A percentile compares a stretch with the other conserved stretches of the same genome.
phyloP scores from a whole-genome alignment of 1,140 invertebrate species.

The Mya arenaria region DNA sequence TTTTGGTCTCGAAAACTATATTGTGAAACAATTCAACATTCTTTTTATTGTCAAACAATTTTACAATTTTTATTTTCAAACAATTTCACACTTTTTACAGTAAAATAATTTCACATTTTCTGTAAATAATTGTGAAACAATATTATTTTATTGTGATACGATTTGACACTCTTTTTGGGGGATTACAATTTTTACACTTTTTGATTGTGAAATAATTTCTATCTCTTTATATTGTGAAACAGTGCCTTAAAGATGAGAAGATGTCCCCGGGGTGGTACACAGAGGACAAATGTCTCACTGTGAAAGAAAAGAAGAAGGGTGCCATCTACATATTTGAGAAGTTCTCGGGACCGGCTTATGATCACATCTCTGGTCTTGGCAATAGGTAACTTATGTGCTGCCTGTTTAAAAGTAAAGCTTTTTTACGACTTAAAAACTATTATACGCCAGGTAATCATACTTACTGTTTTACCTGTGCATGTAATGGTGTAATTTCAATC shows the following conservation, averaged over 20 bases:
- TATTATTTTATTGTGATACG: no score
- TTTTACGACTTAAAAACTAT: neutral
- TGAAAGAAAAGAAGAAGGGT: constrained; percentile 86
- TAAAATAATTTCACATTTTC: no score
- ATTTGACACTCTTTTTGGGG: no score
- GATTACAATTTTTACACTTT: no score
- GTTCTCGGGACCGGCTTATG: constrained; percentile 87
- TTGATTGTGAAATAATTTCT: no score
- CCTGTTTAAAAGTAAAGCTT: neutral
- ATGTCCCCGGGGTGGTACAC: constrained; percentile 83
- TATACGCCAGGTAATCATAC: neutral
- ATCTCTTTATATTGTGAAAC: no score
- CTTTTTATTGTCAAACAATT: no score
- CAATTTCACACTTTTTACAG: no score
- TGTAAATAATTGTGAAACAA: no score
- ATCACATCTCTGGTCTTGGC: constrained; percentile 82
- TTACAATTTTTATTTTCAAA: no score
- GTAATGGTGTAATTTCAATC: neutral
- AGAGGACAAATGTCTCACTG: constrained; percentile 80
- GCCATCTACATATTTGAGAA: constrained; percentile 87
- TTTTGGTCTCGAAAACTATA: no score
- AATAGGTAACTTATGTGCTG: constrained; percentile 62
- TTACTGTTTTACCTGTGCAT: neutral
- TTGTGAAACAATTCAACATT: no score
- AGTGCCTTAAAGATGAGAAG: constrained; percentile 83